These are phyloP conservation scores for Pogonomyrmex barbatus DNA, from an alignment of 1,140 invertebrate genomes.

Conservation along the genomic window DNA sequence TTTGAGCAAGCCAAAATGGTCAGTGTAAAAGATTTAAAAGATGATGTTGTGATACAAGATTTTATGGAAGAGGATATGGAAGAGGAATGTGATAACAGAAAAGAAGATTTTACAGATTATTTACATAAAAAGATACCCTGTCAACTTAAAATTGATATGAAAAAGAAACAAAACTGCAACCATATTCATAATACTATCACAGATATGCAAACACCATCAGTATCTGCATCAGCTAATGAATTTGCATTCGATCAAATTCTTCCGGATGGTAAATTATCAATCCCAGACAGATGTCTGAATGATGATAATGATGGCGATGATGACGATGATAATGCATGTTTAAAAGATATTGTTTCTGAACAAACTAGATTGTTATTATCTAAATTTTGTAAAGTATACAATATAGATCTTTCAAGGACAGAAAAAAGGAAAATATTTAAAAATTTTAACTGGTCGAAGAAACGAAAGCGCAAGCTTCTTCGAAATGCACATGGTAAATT, in stretches of 20 bases:
- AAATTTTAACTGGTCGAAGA: not conserved
- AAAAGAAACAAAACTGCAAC: conserved; percentile 73
- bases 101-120: conserved; percentile 78
- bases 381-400: conserved; percentile 70
- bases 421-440: conserved; percentile 54
- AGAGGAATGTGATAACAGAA: not conserved
- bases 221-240: conserved; percentile 59
- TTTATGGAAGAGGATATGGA: not conserved
- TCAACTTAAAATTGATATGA: conserved; percentile 72
- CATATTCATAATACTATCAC: conserved; percentile 32
- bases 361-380: conserved; percentile 35
- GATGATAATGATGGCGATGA: conserved; percentile 42
- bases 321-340: conserved; percentile 25
- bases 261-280: conserved; percentile 78
- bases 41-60: conserved; percentile 65
- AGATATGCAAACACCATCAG: not conserved
- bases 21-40: conserved; percentile 63
- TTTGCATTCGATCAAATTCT: conserved; percentile 77
- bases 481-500: conserved; percentile 31
- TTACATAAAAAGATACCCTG: conserved; percentile 73
- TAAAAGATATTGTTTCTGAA: not conserved
- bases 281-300: conserved; percentile 41
- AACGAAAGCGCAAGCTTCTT: conserved; percentile 20
- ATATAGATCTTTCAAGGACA: conserved; percentile 63
- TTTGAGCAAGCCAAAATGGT: conserved; percentile 73